Percentiles rank a stretch among this genome's conserved stretches.
phyloP scores from a whole-genome alignment of 2,113 vertebrate genomes.

The Hydropotes inermis region DNA sequence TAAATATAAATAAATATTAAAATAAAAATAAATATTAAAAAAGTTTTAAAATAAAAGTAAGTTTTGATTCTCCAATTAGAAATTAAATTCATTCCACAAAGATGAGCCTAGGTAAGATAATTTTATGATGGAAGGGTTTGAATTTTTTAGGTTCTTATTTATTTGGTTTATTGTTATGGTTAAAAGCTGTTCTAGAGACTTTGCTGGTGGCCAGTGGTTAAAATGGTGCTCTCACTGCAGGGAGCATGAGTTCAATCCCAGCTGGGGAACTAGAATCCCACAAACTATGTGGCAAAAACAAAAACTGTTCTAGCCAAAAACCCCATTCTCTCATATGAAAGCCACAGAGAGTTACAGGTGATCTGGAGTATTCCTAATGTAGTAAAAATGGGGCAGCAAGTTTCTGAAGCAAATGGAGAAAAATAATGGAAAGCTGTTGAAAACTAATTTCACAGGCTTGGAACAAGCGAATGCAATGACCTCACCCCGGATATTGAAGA shows the following conservation, averaged over 20 bases:
- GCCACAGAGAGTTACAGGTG: neutral
- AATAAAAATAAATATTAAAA: neutral
- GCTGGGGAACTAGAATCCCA: neutral
- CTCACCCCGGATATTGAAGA: conserved; percentile 81
- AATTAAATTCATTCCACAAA: neutral
- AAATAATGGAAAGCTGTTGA: conserved; percentile 22
- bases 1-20: neutral
- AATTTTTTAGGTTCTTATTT: neutral
- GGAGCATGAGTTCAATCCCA: neutral
- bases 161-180: neutral
- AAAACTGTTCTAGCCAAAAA: neutral
- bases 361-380: neutral
- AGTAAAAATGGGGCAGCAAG: neutral
- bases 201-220: neutral
- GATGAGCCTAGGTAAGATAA: neutral
- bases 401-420: neutral
- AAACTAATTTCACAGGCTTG: conserved; percentile 70
- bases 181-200: neutral
- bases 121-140: neutral
- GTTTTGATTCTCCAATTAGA: neutral
- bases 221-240: neutral
- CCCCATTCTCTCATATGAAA: neutral
- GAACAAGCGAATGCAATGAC: conserved; percentile 78
- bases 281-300: neutral
- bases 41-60: neutral